Percentiles rank a stretch among this genome's conserved stretches.
These are phyloP conservation scores for Pachyuromys duprasi DNA, from an alignment of 2,797 vertebrate genomes.

Conservation along the genomic window DNA sequence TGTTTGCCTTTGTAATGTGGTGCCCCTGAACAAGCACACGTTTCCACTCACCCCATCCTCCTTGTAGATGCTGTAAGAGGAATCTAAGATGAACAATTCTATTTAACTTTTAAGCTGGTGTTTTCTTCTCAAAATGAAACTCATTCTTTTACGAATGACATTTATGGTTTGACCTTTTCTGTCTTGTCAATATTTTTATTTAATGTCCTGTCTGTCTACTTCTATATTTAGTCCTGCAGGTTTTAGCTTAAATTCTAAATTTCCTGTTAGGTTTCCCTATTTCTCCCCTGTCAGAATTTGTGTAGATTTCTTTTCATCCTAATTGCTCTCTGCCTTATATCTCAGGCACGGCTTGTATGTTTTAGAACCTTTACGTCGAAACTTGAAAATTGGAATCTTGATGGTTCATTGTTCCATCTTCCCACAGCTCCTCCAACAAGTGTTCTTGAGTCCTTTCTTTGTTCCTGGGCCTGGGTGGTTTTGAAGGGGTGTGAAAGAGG, in stretches of 20 bases:
- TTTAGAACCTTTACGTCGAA: slow-evolving; percentile 48
- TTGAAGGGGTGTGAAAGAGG: not conserved
- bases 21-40: not conserved
- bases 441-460: slow-evolving; percentile 14
- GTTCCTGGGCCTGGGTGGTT: not conserved
- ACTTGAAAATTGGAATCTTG: not conserved
- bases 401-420: not conserved
- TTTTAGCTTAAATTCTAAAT: slow-evolving; percentile 25
- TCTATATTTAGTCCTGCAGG: not conserved
- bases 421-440: not conserved
- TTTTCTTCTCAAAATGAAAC: slow-evolving; percentile 30
- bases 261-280: slow-evolving; percentile 6
- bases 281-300: slow-evolving; percentile 41
- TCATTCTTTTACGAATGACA: slow-evolving; percentile 6
- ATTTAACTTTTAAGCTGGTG: slow-evolving; percentile 28
- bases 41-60: slow-evolving; percentile 21
- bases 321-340: slow-evolving; percentile 49
- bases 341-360: not conserved
- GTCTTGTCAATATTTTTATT: slow-evolving; percentile 28
- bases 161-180: slow-evolving; percentile 39
- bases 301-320: not conserved
- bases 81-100: slow-evolving; percentile 13
- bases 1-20: not conserved
- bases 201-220: fast-evolving
- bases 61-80: slow-evolving; percentile 28